A percentile compares a stretch with the other conserved stretches of the same genome.
Conservation (phyloP, 2,797 vertebrate genomes). For the Eremophila alpestris region DNA sequence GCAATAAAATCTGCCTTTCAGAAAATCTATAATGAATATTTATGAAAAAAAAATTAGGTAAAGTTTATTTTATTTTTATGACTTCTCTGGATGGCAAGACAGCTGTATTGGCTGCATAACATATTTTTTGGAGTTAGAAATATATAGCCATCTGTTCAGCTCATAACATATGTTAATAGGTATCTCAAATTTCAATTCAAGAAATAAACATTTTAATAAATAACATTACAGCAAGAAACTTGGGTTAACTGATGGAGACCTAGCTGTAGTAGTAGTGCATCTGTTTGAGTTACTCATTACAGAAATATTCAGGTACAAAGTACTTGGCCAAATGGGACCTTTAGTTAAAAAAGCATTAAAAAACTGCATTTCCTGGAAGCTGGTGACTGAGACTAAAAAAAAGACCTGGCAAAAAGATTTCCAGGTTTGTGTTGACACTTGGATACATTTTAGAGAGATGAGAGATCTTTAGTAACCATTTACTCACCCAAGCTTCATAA, state of each 20-base stretch:
- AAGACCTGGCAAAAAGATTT: neutral
- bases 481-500: neutral
- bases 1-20: conserved; percentile 11
- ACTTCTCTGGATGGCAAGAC: conserved; percentile 4
- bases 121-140: conserved; percentile 3
- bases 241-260: neutral
- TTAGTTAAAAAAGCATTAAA: neutral
- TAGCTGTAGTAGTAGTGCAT: neutral
- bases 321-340: neutral
- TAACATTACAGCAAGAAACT: neutral
- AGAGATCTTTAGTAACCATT: neutral
- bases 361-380: neutral
- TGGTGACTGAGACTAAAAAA: neutral
- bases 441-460: neutral
- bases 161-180: conserved; percentile 37
- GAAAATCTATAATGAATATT: neutral
- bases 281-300: conserved; percentile 10
- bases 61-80: conserved; percentile 5
- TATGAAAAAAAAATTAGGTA: neutral
- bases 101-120: conserved; percentile 9
- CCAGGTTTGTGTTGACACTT: neutral
- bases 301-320: conserved; percentile 17
- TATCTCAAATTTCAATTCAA: conserved; percentile 55
- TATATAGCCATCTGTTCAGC: conserved; percentile 39
- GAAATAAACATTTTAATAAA: conserved; percentile 46